Conservation (phyloP, 2,888 invertebrate species). For the Temnothorax unifasciatus region DNA sequence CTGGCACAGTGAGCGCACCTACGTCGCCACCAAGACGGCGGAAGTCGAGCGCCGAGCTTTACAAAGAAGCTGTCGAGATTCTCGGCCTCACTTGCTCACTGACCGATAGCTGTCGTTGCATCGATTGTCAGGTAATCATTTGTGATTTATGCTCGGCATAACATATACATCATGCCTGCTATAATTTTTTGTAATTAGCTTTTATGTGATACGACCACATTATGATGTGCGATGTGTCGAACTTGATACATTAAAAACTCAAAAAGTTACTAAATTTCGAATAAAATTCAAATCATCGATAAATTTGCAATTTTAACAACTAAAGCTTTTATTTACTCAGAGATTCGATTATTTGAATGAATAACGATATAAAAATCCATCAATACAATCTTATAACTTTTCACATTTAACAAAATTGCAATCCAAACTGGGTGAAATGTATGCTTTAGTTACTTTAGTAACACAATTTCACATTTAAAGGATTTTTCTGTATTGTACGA, state of each 20-base stretch:
- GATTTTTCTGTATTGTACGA: background rate
- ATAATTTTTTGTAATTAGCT: background rate
- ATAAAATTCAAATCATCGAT: background rate
- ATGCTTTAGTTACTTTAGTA: too few species aligned
- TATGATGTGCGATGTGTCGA: background rate
- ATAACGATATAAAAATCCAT: background rate
- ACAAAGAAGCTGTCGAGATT: slow-evolving; percentile 88
- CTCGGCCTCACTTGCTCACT: slow-evolving; percentile 88
- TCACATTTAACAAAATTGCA: background rate
- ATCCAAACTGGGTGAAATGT: background rate
- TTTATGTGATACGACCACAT: background rate
- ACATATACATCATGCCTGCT: background rate
- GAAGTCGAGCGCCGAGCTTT: slow-evolving; percentile 87
- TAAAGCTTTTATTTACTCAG: background rate
- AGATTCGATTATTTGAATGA: background rate
- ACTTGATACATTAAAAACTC: background rate
- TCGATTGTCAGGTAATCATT: slow-evolving; percentile 88
- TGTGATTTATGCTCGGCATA: slow-evolving; percentile 2
- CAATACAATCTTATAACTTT: background rate
- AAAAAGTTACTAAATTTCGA: background rate
- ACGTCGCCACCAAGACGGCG: slow-evolving; percentile 83
- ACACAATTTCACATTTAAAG: background rate
- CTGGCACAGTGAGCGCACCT: slow-evolving; percentile 79
- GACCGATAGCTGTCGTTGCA: slow-evolving; percentile 88
- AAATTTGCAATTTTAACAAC: background rate